Percentiles rank a stretch among this genome's conserved stretches.
Evolutionary conservation across 2,888 invertebrate species (phyloP).

Genomic region (Tanytarsus gracilentus): DNA sequence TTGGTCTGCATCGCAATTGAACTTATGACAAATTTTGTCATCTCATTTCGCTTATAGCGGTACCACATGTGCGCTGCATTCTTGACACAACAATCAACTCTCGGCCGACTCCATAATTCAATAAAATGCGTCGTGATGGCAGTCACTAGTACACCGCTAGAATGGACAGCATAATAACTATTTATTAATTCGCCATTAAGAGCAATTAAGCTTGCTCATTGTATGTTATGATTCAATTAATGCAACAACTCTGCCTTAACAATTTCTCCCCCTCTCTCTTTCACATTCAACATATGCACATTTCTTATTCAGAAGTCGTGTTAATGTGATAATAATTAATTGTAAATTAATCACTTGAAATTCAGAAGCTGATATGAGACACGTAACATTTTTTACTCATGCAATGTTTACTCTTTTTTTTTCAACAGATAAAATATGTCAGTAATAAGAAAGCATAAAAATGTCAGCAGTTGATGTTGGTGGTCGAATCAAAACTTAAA

Average conservation of each 20-base stretch:
- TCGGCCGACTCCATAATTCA: background rate
- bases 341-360: slow-evolving; percentile 18
- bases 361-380: too few species aligned
- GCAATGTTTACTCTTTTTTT: background rate
- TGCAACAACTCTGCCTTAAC: background rate
- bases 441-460: too few species aligned
- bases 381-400: too few species aligned
- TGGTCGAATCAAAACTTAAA: background rate
- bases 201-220: slow-evolving; percentile 17
- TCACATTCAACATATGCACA: background rate
- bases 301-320: slow-evolving; percentile 9
- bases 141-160: background rate
- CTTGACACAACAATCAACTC: background rate
- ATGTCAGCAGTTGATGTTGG: background rate
- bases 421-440: too few species aligned
- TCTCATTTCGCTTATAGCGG: slow-evolving; percentile 13
- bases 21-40: slow-evolving; percentile 23
- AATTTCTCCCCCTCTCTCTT: background rate
- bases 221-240: slow-evolving; percentile 23
- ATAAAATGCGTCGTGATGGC: background rate
- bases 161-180: slow-evolving; percentile 20
- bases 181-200: slow-evolving; percentile 21
- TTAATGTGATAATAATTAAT: slow-evolving; percentile 29
- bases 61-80: too few species aligned
- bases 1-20: slow-evolving; percentile 4